These are phyloP conservation scores for Epicampocera succincta DNA, from an alignment of 2,888 invertebrate genomes.

Conservation along the genomic window DNA sequence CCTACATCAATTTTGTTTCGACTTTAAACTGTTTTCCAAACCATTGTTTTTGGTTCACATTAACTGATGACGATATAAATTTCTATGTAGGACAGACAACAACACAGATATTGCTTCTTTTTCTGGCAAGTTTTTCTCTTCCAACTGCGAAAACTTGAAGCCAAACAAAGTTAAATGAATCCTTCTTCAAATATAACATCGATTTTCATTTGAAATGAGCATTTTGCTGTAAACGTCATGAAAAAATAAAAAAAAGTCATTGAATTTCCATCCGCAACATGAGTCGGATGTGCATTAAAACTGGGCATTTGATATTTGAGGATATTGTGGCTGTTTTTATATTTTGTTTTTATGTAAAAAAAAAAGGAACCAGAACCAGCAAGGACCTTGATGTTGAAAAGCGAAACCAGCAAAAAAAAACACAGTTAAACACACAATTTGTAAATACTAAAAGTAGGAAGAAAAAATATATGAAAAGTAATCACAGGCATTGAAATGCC, in stretches of 20 bases:
- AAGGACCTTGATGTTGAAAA: conserved; percentile 40
- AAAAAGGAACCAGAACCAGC: neutral
- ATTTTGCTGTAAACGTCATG: neutral
- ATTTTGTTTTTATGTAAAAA: conserved; percentile 30
- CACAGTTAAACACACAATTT: conserved; percentile 24
- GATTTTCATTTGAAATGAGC: conserved; percentile 60
- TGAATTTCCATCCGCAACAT: conserved; percentile 24
- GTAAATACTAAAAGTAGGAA: conserved; percentile 25
- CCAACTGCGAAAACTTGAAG: neutral
- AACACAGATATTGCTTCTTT: too few species aligned
- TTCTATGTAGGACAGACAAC: too few species aligned
- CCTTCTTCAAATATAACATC: conserved; percentile 26
- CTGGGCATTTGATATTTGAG: conserved; percentile 37
- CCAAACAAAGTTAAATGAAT: neutral
- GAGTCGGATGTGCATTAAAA: conserved; percentile 9
- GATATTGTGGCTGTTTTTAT: conserved; percentile 23
- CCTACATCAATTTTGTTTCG: too few species aligned
- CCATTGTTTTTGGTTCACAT: too few species aligned
- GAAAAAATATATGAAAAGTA: conserved; percentile 48
- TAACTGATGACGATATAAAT: too few species aligned
- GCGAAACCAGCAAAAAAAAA: conserved; percentile 19
- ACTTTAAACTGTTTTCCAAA: too few species aligned
- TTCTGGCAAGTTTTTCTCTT: too few species aligned
- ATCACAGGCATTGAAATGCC: conserved; percentile 54
- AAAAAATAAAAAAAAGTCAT: conserved; percentile 3